Percentiles rank a stretch among this genome's conserved stretches.
These are phyloP conservation scores for Spheniscus humboldti DNA, from an alignment of 2,797 vertebrate species.

Conservation along the genomic window DNA sequence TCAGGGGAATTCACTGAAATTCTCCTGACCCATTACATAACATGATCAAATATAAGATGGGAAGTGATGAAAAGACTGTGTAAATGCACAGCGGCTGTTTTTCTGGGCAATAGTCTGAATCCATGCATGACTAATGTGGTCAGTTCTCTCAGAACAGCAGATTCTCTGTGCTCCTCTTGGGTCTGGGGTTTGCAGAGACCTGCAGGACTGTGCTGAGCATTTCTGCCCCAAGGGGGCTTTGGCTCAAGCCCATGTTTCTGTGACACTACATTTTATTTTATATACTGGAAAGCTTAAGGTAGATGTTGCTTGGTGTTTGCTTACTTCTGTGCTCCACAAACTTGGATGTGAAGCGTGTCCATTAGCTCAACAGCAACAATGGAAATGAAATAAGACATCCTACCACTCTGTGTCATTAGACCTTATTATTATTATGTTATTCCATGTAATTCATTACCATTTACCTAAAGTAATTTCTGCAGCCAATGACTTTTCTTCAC, in stretches of 20 bases:
- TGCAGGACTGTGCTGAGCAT: neutral
- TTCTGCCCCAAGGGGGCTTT: neutral
- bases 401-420: neutral
- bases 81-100: neutral
- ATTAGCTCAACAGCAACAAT: neutral
- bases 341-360: neutral
- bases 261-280: neutral
- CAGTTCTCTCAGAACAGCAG: neutral
- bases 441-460: neutral
- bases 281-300: neutral
- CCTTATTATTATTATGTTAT: neutral
- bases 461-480: neutral
- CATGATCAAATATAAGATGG: neutral
- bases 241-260: neutral
- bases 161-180: neutral
- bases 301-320: neutral
- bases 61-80: neutral
- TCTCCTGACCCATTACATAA: neutral
- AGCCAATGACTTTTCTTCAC: neutral
- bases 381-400: neutral
- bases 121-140: neutral
- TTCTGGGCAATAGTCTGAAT: neutral
- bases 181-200: neutral
- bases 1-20: neutral
- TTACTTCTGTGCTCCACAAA: neutral